Conservation (phyloP, 2,888 invertebrate genomes). For the Euproctis similis region DNA sequence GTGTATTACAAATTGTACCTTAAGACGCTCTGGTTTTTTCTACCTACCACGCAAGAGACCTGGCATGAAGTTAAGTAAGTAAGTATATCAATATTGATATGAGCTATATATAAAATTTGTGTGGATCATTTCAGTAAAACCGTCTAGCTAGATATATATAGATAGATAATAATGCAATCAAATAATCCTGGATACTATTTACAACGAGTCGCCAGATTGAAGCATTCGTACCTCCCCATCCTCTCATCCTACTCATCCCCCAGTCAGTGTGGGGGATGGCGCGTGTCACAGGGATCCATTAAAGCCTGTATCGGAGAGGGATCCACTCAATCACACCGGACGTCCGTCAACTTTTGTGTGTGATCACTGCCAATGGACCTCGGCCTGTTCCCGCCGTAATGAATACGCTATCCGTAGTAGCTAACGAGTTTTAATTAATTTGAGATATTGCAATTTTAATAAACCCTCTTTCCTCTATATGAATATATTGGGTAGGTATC, state of each 20-base stretch:
- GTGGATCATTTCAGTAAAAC: no score
- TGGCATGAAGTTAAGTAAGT: no score
- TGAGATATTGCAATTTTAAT: conserved; percentile 20
- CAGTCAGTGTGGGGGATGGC: no score
- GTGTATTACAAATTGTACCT: no score
- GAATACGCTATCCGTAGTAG: conserved; percentile 34
- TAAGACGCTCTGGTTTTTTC: no score
- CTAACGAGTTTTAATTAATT: conserved; percentile 35
- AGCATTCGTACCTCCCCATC: conserved; percentile 23
- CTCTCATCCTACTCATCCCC: conserved; percentile 15
- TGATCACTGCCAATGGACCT: conserved; percentile 26
- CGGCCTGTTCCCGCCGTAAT: conserved; percentile 34
- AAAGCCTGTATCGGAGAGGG: conserved; percentile 53
- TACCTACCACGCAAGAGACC: no score
- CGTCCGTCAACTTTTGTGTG: conserved; percentile 60
- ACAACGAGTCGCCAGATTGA: conserved; percentile 31
- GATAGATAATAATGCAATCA: conserved; percentile 40
- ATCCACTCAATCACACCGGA: conserved; percentile 62
- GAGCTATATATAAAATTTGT: no score
- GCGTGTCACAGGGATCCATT: conserved; percentile 48
- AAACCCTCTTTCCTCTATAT: no score
- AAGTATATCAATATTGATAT: no score
- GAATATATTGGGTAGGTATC: no score
- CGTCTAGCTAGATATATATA: neutral
- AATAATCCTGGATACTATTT: conserved; percentile 47